These are phyloP conservation scores for Cyprinus carpio DNA, from an alignment of 2,113 vertebrate species.

Conservation along the genomic window DNA sequence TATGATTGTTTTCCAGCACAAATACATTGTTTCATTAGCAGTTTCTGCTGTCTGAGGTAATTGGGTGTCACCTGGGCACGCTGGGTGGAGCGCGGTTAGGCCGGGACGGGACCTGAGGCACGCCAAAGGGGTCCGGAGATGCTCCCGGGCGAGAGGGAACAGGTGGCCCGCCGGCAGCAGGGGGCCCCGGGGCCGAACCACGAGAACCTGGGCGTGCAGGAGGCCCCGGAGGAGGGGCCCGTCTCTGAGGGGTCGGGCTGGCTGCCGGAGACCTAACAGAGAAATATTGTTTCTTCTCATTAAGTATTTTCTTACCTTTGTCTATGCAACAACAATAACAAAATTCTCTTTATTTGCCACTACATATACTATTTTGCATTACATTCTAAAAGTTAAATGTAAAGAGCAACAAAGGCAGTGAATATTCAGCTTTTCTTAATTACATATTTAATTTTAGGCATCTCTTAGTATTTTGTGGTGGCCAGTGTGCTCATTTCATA, in stretches of 20 bases:
- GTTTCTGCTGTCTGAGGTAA: background rate
- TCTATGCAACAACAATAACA: no score
- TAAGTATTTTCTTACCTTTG: no score
- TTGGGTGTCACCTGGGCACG: conserved; percentile 91
- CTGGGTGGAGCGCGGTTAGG: conserved; percentile 96
- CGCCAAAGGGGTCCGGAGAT: conserved; percentile 93
- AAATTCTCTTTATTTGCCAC: background rate
- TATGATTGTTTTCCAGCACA: background rate
- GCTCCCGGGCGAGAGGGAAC: conserved; percentile 95
- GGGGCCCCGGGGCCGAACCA: conserved; percentile 91
- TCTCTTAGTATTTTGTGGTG: background rate
- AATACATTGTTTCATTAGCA: background rate
- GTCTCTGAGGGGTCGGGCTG: conserved; percentile 93
- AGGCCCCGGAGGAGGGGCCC: conserved; percentile 92
- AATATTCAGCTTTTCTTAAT: background rate
- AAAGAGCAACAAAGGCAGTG: background rate
- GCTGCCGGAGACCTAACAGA: conserved; percentile 89
- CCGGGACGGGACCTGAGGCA: conserved; percentile 92
- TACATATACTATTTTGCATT: background rate
- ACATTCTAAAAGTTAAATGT: background rate
- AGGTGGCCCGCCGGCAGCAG: conserved; percentile 90
- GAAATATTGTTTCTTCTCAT: background rate
- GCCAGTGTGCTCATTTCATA: background rate
- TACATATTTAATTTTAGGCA: background rate
- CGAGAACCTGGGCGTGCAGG: conserved; percentile 88